Percentiles rank a stretch among this genome's conserved stretches.
These are phyloP conservation scores for Diaprepes abbreviatus DNA, from an alignment of 2,888 invertebrate genomes.

Conservation along the genomic window DNA sequence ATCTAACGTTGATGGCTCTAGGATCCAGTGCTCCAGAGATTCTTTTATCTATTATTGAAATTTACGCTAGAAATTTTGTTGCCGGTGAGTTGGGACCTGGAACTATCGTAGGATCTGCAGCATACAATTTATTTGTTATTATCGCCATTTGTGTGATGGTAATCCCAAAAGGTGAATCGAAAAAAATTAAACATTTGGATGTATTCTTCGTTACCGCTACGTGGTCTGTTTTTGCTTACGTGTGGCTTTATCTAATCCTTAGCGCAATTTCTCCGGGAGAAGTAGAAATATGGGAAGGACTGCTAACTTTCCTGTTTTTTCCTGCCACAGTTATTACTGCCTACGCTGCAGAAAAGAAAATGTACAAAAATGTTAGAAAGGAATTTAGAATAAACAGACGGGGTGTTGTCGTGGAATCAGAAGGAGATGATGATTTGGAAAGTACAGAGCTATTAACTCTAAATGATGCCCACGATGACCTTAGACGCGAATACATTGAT, in stretches of 20 bases:
- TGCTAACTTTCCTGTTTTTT: constrained; percentile 96
- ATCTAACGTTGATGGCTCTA: constrained; percentile 97
- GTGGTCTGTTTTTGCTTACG: constrained; percentile 98
- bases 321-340: constrained; percentile 96
- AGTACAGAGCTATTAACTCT: constrained; percentile 72
- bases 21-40: constrained; percentile 99
- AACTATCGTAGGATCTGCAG: constrained; percentile 98
- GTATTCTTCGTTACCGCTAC: constrained; percentile 98
- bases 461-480: constrained; percentile 90
- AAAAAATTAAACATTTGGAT: constrained; percentile 95
- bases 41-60: constrained; percentile 96
- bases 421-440: constrained; percentile 81
- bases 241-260: constrained; percentile 97
- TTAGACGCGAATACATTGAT: constrained; percentile 92
- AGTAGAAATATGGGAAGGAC: constrained; percentile 97
- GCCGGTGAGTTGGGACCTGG: constrained; percentile 98
- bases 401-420: constrained; percentile 91
- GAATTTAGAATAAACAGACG: constrained; percentile 82
- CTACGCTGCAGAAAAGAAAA: constrained; percentile 93
- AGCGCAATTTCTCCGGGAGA: constrained; percentile 88
- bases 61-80: constrained; percentile 93
- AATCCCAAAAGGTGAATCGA: constrained; percentile 90
- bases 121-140: constrained; percentile 98
- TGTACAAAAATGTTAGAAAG: constrained; percentile 77
- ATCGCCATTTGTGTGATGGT: constrained; percentile 95